Conservation (phyloP, 2,888 invertebrate genomes). For the Trichopoda pennipes region DNA sequence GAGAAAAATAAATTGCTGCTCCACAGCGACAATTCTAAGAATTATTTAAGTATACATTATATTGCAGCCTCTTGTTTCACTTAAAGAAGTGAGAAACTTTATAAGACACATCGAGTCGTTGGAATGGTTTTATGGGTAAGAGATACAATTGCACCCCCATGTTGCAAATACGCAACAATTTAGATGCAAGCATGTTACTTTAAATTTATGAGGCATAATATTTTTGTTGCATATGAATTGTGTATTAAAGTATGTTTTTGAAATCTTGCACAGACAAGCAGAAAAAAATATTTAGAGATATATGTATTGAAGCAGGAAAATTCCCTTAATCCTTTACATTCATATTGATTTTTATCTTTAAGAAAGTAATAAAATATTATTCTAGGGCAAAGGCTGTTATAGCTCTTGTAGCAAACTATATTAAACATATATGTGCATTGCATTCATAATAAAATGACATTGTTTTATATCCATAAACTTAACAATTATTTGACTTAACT, state of each 20-base stretch:
- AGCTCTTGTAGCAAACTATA: no score
- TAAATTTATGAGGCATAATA: conserved; percentile 42
- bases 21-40: conserved; percentile 35
- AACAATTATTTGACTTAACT: no score
- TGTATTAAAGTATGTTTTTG: not conserved
- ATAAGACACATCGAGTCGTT: conserved; percentile 15
- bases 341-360: no score
- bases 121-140: not conserved
- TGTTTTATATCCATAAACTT: no score
- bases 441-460: no score
- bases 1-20: conserved; percentile 25
- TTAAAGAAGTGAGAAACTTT: conserved; percentile 54
- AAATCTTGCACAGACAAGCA: not conserved
- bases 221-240: conserved; percentile 14
- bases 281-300: not conserved
- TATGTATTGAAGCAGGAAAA: no score
- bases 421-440: no score
- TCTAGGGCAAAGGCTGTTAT: no score
- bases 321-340: no score
- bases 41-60: conserved; percentile 16
- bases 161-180: conserved; percentile 31
- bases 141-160: conserved; percentile 62
- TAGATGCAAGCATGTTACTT: not conserved
- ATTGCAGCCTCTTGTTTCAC: conserved; percentile 28
- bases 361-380: no score